Conservation (phyloP, 2,888 invertebrate species). For the Hypercompe scribonia region DNA sequence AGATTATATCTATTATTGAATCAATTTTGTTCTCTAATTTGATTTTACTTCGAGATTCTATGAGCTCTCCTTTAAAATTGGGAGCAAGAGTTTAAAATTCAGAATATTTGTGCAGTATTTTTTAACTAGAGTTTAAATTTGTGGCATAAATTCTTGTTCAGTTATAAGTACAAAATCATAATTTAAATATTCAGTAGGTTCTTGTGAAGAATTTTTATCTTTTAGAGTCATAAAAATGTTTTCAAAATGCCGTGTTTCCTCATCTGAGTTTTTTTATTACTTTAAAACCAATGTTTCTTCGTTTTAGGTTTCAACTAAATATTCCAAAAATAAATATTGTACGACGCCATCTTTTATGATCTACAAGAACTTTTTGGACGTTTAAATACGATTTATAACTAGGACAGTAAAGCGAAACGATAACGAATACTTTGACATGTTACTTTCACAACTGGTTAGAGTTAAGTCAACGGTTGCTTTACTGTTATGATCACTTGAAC, state of each 20-base stretch:
- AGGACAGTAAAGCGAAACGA: slow-evolving; percentile 2
- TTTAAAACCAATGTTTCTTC: slow-evolving; percentile 10
- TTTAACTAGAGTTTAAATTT: no score
- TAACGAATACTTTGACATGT: slow-evolving; percentile 3
- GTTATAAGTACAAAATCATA: no score
- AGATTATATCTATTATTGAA: no score
- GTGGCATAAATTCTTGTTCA: not conserved
- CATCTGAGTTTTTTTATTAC: not conserved
- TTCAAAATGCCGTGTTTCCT: not conserved
- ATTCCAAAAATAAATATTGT: not conserved
- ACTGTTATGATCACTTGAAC: slow-evolving; percentile 53
- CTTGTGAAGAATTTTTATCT: no score
- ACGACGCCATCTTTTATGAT: slow-evolving; percentile 17
- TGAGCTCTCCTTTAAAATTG: no score
- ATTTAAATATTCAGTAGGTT: no score
- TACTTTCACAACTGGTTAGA: slow-evolving; percentile 10
- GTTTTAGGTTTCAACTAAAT: not conserved
- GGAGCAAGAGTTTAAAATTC: no score
- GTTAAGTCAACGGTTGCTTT: slow-evolving; percentile 3
- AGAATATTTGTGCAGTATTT: no score
- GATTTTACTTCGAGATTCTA: no score
- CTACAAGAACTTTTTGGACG: not conserved
- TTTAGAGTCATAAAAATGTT: not conserved
- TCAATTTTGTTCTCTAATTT: no score
- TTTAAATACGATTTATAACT: not conserved